These are phyloP conservation scores for Ammodramus savannarum DNA, from an alignment of 2,113 vertebrate genomes.

Conservation along the genomic window DNA sequence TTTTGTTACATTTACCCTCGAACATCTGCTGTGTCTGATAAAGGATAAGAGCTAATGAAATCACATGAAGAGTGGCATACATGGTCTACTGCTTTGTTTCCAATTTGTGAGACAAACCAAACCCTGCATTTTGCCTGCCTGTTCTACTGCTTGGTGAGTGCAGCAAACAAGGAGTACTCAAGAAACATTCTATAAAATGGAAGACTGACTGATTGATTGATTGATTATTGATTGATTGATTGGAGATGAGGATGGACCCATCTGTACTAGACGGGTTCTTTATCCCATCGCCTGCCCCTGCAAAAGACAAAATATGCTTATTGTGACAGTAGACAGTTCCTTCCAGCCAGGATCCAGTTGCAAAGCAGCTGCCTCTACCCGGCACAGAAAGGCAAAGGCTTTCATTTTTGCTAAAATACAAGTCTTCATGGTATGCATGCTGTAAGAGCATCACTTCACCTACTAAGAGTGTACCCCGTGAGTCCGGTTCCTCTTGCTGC, in stretches of 20 bases:
- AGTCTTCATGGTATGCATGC: fast-evolving
- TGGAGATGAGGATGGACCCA: not conserved
- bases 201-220: not conserved
- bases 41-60: constrained; percentile 5
- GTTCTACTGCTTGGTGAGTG: not conserved
- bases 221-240: not conserved
- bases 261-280: not conserved
- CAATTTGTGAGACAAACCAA: not conserved
- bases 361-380: not conserved
- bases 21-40: constrained; percentile 39
- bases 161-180: not conserved
- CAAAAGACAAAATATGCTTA: not conserved
- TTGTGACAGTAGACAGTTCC: not conserved
- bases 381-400: not conserved
- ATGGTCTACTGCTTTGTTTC: not conserved
- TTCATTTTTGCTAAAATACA: not conserved
- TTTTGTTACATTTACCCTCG: not conserved
- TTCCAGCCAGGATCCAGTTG: not conserved
- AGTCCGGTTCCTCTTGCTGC: not conserved
- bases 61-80: not conserved
- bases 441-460: not conserved
- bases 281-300: fast-evolving
- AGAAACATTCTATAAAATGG: not conserved
- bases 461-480: fast-evolving
- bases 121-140: not conserved